A percentile compares a stretch with the other conserved stretches of the same genome.
Evolutionary conservation across 2,113 vertebrate species (phyloP).

Genomic region (Gallinago paraguaiae): DNA sequence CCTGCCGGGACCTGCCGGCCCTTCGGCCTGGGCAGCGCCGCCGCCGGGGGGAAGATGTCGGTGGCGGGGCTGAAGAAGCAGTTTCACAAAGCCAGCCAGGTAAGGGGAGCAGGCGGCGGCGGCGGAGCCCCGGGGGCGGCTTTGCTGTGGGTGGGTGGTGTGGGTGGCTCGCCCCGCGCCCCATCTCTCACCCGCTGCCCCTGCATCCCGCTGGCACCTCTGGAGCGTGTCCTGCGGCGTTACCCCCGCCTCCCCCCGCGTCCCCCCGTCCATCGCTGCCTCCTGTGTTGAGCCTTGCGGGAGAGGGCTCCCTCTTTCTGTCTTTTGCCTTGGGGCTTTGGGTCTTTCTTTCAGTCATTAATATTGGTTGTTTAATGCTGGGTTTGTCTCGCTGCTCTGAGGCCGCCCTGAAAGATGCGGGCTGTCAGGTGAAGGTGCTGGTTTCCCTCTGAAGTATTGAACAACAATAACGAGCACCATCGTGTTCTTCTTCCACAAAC

Average conservation of each 20-base stretch:
- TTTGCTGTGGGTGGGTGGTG: background rate
- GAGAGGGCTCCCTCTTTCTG: too few species aligned
- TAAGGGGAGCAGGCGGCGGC: conserved; percentile 39
- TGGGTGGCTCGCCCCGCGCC: background rate
- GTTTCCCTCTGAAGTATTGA: background rate
- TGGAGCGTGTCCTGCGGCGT: accelerated
- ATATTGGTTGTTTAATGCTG: background rate
- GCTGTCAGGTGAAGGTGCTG: background rate
- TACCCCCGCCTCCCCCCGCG: background rate
- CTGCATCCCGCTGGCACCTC: background rate
- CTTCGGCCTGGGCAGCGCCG: background rate
- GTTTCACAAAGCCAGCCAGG: conserved; percentile 93
- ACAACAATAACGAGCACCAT: too few species aligned
- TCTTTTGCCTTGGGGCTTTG: background rate
- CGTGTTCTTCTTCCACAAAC: background rate
- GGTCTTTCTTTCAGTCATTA: background rate
- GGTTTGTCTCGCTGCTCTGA: background rate
- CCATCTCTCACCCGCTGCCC: too few species aligned
- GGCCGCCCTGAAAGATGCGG: background rate
- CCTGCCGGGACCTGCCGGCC: background rate
- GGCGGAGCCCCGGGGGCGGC: background rate
- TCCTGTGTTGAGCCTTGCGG: accelerated
- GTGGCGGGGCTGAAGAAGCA: conserved; percentile 91
- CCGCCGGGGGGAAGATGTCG: conserved; percentile 75
- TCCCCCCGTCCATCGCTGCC: accelerated